Base-by-base conservation (phyloP, 1,140 invertebrate genomes). In the Brevipalpus yothersi region DNA sequence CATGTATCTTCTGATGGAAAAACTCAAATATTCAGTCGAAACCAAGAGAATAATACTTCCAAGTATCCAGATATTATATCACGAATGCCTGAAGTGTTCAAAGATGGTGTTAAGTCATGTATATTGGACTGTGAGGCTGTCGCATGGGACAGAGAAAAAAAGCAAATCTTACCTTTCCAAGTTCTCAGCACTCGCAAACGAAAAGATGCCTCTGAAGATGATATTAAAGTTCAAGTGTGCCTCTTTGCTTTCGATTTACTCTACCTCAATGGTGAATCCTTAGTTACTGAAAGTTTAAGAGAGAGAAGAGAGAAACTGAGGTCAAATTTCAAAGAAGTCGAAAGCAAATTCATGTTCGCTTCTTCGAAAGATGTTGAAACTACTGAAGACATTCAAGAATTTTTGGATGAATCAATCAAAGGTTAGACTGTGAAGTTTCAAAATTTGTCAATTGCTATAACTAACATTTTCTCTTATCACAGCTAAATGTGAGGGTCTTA, bases 181-280 rank as follows among this genome's bases (percentile, higher is more conserved):
- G 77, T 95, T 15, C 75, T 99, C 0, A 92, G 84, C 60, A 97
- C 92, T 0, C 77, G 94, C 56, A 98, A 98, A 70, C 78, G 90
- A 66, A 98, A 98, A 75, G 90, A 92, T 75, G 91, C 87, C 0
- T 78, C 78, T 64, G 83, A 86, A 67, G 72, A 76, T 0, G 83
- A 93, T 57, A 95, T 98, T 60, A 94, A 91, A 74, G 90, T 99
- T 9, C 85, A 92, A 74, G 93, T 99, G 45, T 95, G 90, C 70
- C 81, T 99, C 11, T 98, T 91, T 71, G 87, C 93, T 67, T 99
- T 99, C 74, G 95, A 99, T 77, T 72, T 99, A 42, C 73, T 99
- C 0, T 97, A 88, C 69, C 75, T 97, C 1, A 98, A 99, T 75
- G 92, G 86, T 0, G 74, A 82, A 66, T 73, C 91, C 1, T 72